phyloP scores from a whole-genome alignment of 2,113 vertebrate species.

The Zeus faber region DNA sequence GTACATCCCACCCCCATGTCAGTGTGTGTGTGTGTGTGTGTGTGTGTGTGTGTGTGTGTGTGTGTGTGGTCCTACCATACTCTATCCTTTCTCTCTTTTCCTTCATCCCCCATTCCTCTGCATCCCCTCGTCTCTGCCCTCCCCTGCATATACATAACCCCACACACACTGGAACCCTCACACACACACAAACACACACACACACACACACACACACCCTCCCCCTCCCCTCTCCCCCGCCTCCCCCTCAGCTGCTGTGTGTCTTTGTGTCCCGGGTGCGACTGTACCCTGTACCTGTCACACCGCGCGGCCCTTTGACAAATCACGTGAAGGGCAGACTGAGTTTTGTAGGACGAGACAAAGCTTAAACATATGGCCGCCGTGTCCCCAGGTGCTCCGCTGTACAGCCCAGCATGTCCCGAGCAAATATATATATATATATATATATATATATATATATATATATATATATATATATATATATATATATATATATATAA shows the following conservation, averaged over 20 bases:
- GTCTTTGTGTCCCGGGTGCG: conserved; percentile 54
- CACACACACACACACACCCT: conserved; percentile 66
- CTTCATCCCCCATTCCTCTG: not conserved
- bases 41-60: not conserved
- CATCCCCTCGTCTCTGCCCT: not conserved
- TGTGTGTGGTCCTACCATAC: not conserved
- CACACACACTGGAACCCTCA: no score
- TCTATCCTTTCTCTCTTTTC: not conserved
- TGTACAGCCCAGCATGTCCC: conserved; percentile 47
- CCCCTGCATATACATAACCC: not conserved
- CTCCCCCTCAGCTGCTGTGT: conserved; percentile 33
- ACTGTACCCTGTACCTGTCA: conserved; percentile 76
- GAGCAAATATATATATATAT: conserved; percentile 66
- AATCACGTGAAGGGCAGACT: conserved; percentile 94
- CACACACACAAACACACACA: no score
- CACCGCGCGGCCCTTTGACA: conserved; percentile 84
- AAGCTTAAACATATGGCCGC: conserved; percentile 93
- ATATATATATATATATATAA: no score
- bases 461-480: no score
- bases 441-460: no score
- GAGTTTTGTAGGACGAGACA: conserved; percentile 98
- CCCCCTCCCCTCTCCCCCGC: conserved; percentile 18
- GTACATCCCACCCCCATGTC: not conserved
- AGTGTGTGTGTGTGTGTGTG: not conserved
- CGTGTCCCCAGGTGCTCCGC: conserved; percentile 84